Base-by-base conservation (phyloP, 2,797 vertebrate species). In the Nannoperca obscura region DNA sequence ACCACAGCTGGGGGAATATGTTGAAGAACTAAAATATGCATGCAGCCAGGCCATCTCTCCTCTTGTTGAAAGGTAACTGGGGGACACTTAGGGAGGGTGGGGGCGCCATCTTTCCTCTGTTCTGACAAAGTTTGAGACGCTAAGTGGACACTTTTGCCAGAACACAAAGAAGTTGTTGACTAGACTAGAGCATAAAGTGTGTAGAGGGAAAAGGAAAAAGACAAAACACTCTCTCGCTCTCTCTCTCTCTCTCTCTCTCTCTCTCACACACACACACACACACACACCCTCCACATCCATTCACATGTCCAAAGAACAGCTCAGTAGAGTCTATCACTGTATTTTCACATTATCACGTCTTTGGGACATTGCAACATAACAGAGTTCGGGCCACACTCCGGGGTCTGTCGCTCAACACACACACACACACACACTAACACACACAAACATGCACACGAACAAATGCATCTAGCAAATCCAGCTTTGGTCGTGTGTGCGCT, bases 11-110 rank as follows among this genome's bases (percentile, higher is more conserved):
- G 79, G 86, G 78, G 67, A 88, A 71, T 61, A 91, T 79, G 73
- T 72, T 2, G 4, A 80, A 85, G 86, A 94, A 89, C 74, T 90
- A 85, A 95, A 93, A 90, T 81, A 89, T 86, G 84, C 91, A 89
- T 79, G 88, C 88, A 87, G 85, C 85, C 77, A 74, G 85, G 80
- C 74, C 81, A 7, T 80, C 87, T 87, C 81, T 92, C 88, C 89
- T 87, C 81, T 61, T 40, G 76, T 20, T 82, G 40, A 69, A 80
- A 87, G 52, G 84, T 86, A 30, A 71, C 78, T 79, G 71, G 84
- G 79, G 70, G 71, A 70, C 62, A 68, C n/a, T n/a, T 38, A 10
- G 36, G 42, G 22, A n/a, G 59, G 60, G 61, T 40, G 71, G 42
- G 44, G 55, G 3, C 24, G 63, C 30, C n/a, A 24, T 65, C 71